Conservation (phyloP, 2,888 invertebrate genomes). For the Sepiola atlantica region DNA sequence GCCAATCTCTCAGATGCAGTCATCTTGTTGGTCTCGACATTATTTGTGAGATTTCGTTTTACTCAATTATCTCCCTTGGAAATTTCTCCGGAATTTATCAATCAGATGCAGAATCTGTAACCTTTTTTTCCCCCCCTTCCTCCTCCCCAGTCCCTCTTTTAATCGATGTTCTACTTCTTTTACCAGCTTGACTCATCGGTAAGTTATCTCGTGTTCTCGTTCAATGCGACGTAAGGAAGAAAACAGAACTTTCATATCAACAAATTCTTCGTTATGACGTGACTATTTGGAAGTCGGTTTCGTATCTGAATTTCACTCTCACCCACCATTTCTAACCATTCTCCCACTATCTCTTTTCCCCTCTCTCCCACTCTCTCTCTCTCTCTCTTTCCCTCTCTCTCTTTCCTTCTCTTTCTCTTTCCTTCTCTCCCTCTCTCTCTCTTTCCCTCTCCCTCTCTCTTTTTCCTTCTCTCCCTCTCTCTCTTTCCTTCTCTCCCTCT, state of each 20-base stretch:
- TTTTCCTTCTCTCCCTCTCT: too few relatives aligned
- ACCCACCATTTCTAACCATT: background rate
- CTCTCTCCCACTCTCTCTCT: background rate
- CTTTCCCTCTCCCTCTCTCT: too few relatives aligned
- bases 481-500: too few relatives aligned
- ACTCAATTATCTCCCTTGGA: background rate
- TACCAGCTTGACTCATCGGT: background rate
- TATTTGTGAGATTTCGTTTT: background rate
- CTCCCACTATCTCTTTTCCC: background rate
- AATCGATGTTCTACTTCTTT: background rate
- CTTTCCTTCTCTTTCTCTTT: too few relatives aligned
- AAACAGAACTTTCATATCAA: background rate
- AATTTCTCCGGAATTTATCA: background rate
- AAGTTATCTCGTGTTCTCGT: background rate
- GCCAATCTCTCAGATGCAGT: background rate
- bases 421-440: too few relatives aligned
- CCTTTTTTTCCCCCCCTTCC: background rate
- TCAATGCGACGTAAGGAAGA: background rate
- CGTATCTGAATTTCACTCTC: background rate
- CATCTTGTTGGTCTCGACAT: background rate
- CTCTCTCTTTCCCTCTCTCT: background rate
- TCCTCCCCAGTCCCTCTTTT: background rate
- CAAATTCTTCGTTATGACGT: background rate
- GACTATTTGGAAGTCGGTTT: background rate
- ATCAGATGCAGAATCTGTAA: background rate